phyloP scores from a whole-genome alignment of 2,888 invertebrate genomes.

The Acronicta aceris region DNA sequence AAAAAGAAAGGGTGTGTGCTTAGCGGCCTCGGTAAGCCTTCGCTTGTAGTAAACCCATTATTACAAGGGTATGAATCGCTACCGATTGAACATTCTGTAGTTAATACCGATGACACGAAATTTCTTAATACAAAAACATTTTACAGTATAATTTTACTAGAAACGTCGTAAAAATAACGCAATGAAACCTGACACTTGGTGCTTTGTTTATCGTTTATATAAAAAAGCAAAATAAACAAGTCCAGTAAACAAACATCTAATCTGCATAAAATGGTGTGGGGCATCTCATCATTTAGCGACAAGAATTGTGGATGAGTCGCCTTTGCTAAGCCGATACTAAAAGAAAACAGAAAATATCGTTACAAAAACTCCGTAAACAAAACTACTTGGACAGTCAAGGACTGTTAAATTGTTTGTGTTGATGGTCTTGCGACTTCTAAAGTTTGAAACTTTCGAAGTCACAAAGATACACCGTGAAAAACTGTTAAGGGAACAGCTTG shows the following conservation, averaged over 20 bases:
- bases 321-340: slow-evolving; percentile 45
- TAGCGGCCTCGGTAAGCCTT: too few species aligned
- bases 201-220: slow-evolving; percentile 40
- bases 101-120: background rate
- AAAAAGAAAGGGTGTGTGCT: too few species aligned
- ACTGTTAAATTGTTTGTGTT: slow-evolving; percentile 44
- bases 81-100: too few species aligned
- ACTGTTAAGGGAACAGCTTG: slow-evolving; percentile 47
- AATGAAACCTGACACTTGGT: slow-evolving; percentile 45
- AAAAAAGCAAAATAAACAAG: slow-evolving; percentile 42
- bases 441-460: slow-evolving; percentile 21
- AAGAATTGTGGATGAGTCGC: slow-evolving; percentile 31
- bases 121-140: slow-evolving; percentile 22
- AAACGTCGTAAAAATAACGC: slow-evolving; percentile 43
- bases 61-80: too few species aligned
- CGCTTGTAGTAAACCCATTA: too few species aligned
- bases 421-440: slow-evolving; percentile 31
- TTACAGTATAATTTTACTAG: slow-evolving; percentile 31
- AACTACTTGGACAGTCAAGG: slow-evolving; percentile 23
- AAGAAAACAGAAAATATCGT: slow-evolving; percentile 48
- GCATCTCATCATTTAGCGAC: slow-evolving; percentile 24
- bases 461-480: slow-evolving; percentile 44
- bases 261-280: slow-evolving; percentile 48
- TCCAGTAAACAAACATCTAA: slow-evolving; percentile 56
- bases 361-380: slow-evolving; percentile 52